phyloP scores from a whole-genome alignment of 2,113 vertebrate genomes.

The Steatornis caripensis region DNA sequence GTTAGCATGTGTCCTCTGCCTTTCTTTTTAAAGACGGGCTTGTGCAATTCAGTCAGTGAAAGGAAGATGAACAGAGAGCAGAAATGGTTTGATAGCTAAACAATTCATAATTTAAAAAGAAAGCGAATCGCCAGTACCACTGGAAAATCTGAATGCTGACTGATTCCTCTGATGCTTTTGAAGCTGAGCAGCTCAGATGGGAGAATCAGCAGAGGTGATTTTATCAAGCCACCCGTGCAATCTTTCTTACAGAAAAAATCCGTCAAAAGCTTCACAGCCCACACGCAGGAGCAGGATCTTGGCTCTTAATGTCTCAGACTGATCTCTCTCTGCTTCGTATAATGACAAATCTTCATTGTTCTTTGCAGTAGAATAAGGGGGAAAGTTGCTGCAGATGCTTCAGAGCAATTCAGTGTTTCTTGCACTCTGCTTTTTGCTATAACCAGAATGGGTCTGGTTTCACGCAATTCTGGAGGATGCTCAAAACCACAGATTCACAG shows the following conservation, averaged over 20 bases:
- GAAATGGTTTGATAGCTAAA: background rate
- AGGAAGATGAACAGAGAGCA: background rate
- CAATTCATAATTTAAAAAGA: background rate
- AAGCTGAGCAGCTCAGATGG: background rate
- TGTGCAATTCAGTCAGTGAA: background rate
- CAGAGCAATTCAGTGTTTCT: background rate
- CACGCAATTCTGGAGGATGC: background rate
- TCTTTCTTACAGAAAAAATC: background rate
- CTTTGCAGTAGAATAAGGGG: background rate
- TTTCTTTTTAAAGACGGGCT: background rate
- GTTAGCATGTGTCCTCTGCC: background rate
- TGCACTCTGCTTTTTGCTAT: background rate
- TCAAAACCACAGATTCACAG: background rate
- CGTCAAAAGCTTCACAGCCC: background rate
- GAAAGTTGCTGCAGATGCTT: background rate
- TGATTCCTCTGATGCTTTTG: background rate
- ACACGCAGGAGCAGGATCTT: background rate
- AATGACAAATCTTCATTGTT: background rate
- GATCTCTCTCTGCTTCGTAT: background rate
- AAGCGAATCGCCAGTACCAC: background rate
- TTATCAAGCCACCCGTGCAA: background rate
- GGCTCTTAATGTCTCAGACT: background rate
- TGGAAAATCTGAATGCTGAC: background rate
- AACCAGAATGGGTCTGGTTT: rapidly evolving
- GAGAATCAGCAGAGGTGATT: background rate